Evolutionary conservation across 2,888 invertebrate genomes (phyloP), one percentile per base, ranked within the genome.

Genomic region (Reticulitermes lucifugus): DNA sequence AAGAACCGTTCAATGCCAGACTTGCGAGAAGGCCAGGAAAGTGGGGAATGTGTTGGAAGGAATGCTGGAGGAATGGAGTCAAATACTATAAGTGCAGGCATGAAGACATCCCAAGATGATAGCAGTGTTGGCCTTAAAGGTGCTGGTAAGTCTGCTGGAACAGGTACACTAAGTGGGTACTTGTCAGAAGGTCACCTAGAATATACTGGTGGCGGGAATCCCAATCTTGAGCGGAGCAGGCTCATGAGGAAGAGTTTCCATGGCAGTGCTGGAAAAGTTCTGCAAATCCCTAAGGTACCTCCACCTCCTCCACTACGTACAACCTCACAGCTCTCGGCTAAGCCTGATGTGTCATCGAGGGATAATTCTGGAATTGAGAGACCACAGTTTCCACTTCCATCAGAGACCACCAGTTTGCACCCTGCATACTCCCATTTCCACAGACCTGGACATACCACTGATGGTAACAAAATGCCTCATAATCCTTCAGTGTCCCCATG

Each of bases 1-100:
- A 98, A 98, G 90, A 98, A 98, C 89, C 93, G 97, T 87, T 97
- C 97, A 84, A 96, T 98, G 96, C 98, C 98, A 0, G 98, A 98
- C 91, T 92, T 98, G 81, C 95, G 97, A 0, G 97, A 97, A 90
- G 95, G 95, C 0, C 95, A 95, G 87, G 88, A 88, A 51, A 87
- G 85, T 46, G 88, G 87, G 12, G 83, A 73, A 41, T 18, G 85
- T 86, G 25, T 86, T 85, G 71, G 77, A 85, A n/a, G 83, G 18
- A 29, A 51, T 18, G 79, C 71, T 59, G 89, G 90, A 1, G 88
- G 75, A 73, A 83, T 87, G 18, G 87, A 91, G 21, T 35, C 71
- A 2, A 85, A 86, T 51, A 73, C 43, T 29, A 29, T 71, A 21
- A 89, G 90, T 1, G 81, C 70, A 22, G n/a, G n/a, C 21, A 35